Evolutionary conservation across 2,113 vertebrate genomes (phyloP).

Genomic region (Aspidoscelis tigris): DNA sequence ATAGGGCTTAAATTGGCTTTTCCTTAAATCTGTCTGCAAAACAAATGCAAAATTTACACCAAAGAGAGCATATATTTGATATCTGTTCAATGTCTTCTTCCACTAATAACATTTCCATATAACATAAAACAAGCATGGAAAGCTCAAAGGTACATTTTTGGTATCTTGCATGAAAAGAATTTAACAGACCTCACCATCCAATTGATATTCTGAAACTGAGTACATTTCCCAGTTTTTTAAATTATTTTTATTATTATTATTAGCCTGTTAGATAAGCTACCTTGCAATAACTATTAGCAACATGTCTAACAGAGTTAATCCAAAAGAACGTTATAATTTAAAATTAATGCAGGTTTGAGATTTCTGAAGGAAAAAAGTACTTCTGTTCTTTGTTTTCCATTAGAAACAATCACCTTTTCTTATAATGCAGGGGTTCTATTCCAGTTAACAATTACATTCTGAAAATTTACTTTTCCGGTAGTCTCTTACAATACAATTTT

Average conservation of each 20-base stretch:
- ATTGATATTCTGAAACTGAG: neutral
- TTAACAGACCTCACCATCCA: neutral
- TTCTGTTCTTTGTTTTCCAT: constrained; percentile 41
- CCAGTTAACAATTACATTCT: too few relatives aligned
- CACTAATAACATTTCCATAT: neutral
- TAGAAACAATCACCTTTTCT: constrained; percentile 13
- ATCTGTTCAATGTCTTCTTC: neutral
- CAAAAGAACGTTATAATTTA: neutral
- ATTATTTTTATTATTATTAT: constrained; percentile 8
- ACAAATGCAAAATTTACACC: constrained; percentile 5
- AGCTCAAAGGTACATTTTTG: neutral
- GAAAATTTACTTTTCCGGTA: too few relatives aligned
- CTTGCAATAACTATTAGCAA: constrained; percentile 16
- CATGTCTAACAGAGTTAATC: constrained; percentile 39
- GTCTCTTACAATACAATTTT: too few relatives aligned
- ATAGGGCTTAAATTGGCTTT: constrained; percentile 15
- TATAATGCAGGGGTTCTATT: too few relatives aligned
- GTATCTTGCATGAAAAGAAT: neutral
- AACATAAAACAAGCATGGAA: neutral
- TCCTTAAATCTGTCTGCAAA: neutral
- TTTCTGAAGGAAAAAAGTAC: neutral
- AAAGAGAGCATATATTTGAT: constrained; percentile 5
- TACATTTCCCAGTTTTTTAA: neutral
- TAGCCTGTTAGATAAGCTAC: constrained; percentile 20
- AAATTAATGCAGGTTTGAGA: neutral